Percentiles rank a stretch among this genome's conserved stretches.
Evolutionary conservation across 1,140 invertebrate genomes (phyloP).

Genomic region (Caenorhabditis latens): DNA sequence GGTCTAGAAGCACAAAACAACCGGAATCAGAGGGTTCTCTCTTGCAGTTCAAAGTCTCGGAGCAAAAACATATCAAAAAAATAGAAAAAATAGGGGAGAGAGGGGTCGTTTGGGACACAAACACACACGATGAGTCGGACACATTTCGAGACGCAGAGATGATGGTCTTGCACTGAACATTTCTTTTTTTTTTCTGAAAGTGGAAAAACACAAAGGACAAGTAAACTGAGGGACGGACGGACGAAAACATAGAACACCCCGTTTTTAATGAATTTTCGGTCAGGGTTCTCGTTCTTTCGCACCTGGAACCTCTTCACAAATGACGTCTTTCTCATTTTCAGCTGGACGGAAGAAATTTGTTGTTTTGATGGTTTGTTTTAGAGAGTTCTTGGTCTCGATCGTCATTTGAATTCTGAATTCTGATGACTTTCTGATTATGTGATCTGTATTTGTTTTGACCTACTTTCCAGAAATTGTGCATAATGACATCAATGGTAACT

Average conservation of each 20-base stretch:
- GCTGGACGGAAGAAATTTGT: background rate
- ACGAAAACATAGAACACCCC: constrained; percentile 29
- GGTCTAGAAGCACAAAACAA: background rate
- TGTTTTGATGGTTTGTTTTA: too few species aligned
- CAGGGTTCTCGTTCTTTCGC: background rate
- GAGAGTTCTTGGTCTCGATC: too few species aligned
- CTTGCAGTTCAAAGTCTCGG: background rate
- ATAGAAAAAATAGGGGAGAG: background rate
- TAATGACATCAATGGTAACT: too few species aligned
- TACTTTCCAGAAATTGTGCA: too few species aligned
- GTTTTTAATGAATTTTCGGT: background rate
- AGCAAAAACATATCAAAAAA: background rate
- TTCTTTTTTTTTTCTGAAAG: background rate
- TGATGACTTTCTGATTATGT: too few species aligned
- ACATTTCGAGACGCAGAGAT: constrained; percentile 5
- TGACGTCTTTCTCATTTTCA: background rate
- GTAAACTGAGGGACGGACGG: constrained; percentile 12
- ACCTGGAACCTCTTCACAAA: too few species aligned
- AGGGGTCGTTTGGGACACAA: background rate
- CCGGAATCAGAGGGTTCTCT: background rate
- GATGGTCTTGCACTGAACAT: background rate
- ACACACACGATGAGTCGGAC: background rate
- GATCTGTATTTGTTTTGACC: too few species aligned
- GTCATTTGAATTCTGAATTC: too few species aligned
- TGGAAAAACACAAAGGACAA: constrained; percentile 25